Base-by-base conservation (phyloP, 2,888 invertebrate genomes). In the Schizaphis graminum region DNA sequence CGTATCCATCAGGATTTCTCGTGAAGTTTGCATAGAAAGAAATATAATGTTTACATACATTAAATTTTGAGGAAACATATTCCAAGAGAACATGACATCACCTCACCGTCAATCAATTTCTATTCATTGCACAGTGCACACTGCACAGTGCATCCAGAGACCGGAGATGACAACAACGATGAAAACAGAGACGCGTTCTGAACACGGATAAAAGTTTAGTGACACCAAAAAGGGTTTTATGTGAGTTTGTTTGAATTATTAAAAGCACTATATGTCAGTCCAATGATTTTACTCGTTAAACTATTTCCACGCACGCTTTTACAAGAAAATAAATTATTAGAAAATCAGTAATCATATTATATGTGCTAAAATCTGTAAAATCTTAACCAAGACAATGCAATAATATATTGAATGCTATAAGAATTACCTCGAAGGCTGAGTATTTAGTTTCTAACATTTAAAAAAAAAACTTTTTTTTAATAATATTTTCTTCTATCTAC, bases 51-150 rank as follows among this genome's bases (percentile, higher is more conserved):
- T 87, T 87, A 92, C 57, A 85, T 35, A 57, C 85, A 85, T 91
- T 85, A 85, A 24, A 57, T 92, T 92, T 86, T 41, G 57, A 92
- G 44, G 91, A 61, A 57, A 84, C 49, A 84, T 53, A 53, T 5
- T 41, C 44, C 8, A 35, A 61, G 92, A 35, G 86, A 91, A 41
- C 28, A n/a, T 56, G 28, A 7, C 28, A 41, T 85, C 49, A 47
- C 85, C 91, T 61, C 44, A n/a, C 57, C 92, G 86, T 92, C 92
- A 92, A 92, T 87, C 92, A 92, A 87, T 92, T 87, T 92, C 87
- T 86, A 87, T 92, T 92, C 92, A 87, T 87, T 61, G 57, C 47
- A 47, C 91, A 84, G 57, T 61, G 28, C 91, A 47, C 91, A 84
- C 47, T 61, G 28, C 91, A 86, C 28, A 24, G 57, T 61, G 56